Evolutionary conservation across 2,797 vertebrate genomes (phyloP).

Genomic region (Gymnocypris eckloni): DNA sequence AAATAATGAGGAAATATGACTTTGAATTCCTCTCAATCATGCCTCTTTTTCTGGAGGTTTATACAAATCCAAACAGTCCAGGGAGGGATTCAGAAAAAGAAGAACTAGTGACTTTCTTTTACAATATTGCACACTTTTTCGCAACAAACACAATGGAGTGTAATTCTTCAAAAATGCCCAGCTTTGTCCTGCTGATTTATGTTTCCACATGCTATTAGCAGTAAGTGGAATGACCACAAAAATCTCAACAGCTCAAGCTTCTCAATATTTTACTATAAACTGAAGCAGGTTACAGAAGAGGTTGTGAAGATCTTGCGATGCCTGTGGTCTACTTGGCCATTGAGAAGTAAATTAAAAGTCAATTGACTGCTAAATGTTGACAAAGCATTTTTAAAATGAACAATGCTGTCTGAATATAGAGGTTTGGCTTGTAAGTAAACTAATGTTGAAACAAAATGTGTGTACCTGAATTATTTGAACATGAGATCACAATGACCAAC

Average conservation of each 20-base stretch:
- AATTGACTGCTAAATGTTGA: slow-evolving; percentile 9
- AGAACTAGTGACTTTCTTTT: slow-evolving; percentile 39
- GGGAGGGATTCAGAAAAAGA: slow-evolving; percentile 49
- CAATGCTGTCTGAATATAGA: not conserved
- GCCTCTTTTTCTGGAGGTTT: slow-evolving; percentile 50
- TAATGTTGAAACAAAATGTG: not conserved
- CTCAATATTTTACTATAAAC: slow-evolving; percentile 29
- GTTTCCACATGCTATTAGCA: slow-evolving; percentile 58
- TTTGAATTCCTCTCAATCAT: slow-evolving; percentile 28
- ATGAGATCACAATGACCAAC: slow-evolving; percentile 19
- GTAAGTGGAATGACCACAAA: slow-evolving; percentile 51
- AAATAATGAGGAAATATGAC: slow-evolving; percentile 56
- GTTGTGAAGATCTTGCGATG: slow-evolving; percentile 18
- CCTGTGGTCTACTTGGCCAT: slow-evolving; percentile 18
- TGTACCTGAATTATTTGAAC: slow-evolving; percentile 8
- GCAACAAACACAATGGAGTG: slow-evolving; percentile 50
- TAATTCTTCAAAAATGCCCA: slow-evolving; percentile 49
- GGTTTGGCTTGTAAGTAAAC: slow-evolving; percentile 9
- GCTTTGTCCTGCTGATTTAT: slow-evolving; percentile 50
- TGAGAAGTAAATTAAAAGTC: slow-evolving; percentile 20
- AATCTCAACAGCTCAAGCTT: slow-evolving; percentile 48
- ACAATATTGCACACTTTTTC: slow-evolving; percentile 47
- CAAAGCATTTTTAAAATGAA: not conserved
- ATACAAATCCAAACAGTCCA: slow-evolving; percentile 49
- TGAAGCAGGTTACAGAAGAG: slow-evolving; percentile 16